These are phyloP conservation scores for Temnopleurus reevesii DNA, from an alignment of 53 echinoderm and acorn worm species.

Conservation along the genomic window DNA sequence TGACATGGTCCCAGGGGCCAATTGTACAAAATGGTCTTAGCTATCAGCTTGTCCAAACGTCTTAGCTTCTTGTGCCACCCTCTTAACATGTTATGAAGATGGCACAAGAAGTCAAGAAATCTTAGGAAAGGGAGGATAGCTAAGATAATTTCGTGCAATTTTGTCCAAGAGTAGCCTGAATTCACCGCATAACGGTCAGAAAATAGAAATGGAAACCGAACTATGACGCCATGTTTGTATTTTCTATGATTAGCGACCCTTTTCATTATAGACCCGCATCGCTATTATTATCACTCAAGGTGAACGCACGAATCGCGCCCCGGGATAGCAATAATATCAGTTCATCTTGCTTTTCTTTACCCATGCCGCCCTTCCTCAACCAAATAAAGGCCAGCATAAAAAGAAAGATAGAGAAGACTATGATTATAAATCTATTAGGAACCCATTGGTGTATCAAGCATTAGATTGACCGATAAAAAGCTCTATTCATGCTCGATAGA, in stretches of 20 bases:
- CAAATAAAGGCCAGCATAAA: neutral
- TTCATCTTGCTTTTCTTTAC: conserved; percentile 26
- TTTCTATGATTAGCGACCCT: neutral
- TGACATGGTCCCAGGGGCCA: too few relatives aligned
- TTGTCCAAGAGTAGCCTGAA: too few relatives aligned
- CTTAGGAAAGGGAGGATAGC: too few relatives aligned
- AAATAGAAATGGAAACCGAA: too few relatives aligned
- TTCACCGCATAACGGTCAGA: too few relatives aligned
- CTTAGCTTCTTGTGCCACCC: too few relatives aligned
- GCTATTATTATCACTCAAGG: conserved; percentile 21
- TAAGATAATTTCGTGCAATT: too few relatives aligned
- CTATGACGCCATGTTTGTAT: too few relatives aligned
- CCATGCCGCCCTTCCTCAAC: neutral
- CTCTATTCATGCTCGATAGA: neutral
- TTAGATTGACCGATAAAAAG: conserved; percentile 26
- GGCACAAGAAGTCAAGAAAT: too few relatives aligned
- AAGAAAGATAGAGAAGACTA: neutral
- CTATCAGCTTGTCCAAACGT: too few relatives aligned
- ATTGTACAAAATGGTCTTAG: too few relatives aligned
- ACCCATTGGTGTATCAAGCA: neutral
- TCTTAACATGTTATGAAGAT: too few relatives aligned
- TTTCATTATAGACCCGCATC: neutral
- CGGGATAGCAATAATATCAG: neutral
- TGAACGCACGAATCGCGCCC: conserved; percentile 13
- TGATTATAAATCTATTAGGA: neutral